Evolutionary conservation across 2,113 vertebrate species (phyloP).

Genomic region (Centrocercus urophasianus): DNA sequence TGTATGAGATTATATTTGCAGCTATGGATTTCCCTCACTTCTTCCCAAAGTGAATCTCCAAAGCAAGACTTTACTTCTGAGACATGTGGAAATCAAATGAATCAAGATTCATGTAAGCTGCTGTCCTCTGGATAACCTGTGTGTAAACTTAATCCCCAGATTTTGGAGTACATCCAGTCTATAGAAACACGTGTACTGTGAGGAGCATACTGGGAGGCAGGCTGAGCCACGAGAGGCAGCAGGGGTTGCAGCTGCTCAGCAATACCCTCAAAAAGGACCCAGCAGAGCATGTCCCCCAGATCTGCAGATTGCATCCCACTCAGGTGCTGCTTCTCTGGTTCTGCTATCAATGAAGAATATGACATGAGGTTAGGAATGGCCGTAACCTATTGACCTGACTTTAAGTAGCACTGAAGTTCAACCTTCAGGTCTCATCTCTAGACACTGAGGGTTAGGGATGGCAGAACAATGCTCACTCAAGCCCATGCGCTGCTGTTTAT

Average conservation of each 20-base stretch:
- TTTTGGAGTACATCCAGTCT: conserved; percentile 17
- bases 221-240: neutral
- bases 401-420: neutral
- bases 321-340: neutral
- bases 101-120: conserved; percentile 30
- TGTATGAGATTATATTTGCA: neutral
- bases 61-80: conserved; percentile 33
- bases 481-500: neutral
- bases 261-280: neutral
- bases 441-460: neutral
- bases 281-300: neutral
- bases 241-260: neutral
- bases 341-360: neutral
- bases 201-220: neutral
- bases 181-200: neutral
- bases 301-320: neutral
- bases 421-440: neutral
- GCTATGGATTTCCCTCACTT: conserved; percentile 9
- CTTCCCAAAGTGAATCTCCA: conserved; percentile 12
- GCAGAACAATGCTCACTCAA: neutral
- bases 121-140: conserved; percentile 38
- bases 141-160: conserved; percentile 49
- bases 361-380: neutral
- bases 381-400: neutral
- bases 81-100: conserved; percentile 51